These are phyloP conservation scores for Aviceda subcristata DNA, from an alignment of 2,113 vertebrate genomes.

Conservation along the genomic window DNA sequence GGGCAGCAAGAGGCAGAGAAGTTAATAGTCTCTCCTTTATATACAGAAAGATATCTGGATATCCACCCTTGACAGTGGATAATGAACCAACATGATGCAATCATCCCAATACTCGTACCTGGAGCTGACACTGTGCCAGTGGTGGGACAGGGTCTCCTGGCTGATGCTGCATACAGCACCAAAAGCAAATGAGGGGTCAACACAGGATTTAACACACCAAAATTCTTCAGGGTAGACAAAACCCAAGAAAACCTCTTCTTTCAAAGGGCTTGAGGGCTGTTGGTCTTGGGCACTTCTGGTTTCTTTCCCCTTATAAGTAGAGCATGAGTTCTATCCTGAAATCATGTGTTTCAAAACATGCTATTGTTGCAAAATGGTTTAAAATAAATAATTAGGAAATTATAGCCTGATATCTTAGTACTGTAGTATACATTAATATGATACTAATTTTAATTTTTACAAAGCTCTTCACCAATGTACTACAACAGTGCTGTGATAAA, in stretches of 20 bases:
- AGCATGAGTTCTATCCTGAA: background rate
- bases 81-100: background rate
- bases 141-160: background rate
- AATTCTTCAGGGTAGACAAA: background rate
- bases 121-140: background rate
- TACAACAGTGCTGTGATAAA: background rate
- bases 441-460: background rate
- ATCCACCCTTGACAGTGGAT: background rate
- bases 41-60: background rate
- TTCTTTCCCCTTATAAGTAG: background rate
- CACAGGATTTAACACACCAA: background rate
- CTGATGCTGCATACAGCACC: background rate
- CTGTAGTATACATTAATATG: background rate
- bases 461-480: background rate
- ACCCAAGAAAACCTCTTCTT: background rate
- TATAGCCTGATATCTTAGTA: background rate
- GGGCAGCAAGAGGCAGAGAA: background rate
- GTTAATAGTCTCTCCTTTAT: background rate
- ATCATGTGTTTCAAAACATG: rapidly evolving
- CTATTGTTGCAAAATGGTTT: background rate
- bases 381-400: background rate
- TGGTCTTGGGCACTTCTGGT: background rate
- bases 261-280: background rate
- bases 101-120: rapidly evolving
- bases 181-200: background rate